Evolutionary conservation across 2,113 vertebrate genomes (phyloP).

Genomic region (Anser brachyrhynchus): DNA sequence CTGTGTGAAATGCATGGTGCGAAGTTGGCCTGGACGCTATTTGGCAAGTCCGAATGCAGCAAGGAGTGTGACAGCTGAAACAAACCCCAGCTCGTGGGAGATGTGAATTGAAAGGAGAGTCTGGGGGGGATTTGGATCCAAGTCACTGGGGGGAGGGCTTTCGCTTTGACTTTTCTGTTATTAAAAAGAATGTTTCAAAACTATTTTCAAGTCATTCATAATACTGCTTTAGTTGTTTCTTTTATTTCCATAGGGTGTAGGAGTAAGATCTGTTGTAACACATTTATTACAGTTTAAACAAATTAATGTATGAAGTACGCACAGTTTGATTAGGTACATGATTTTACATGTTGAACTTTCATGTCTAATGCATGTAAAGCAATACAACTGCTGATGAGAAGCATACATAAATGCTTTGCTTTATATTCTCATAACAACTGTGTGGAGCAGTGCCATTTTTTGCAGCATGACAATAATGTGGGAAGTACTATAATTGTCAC

Average conservation of each 20-base stretch:
- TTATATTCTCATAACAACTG: neutral
- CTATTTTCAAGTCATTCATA: neutral
- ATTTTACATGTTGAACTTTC: constrained; percentile 29
- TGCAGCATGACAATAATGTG: neutral
- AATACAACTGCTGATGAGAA: neutral
- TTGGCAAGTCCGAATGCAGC: neutral
- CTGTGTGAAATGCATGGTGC: neutral
- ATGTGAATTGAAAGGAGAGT: neutral
- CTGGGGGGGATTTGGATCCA: neutral
- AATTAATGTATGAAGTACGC: neutral
- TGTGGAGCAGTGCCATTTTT: neutral
- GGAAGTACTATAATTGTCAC: constrained; percentile 23
- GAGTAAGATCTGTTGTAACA: constrained; percentile 58
- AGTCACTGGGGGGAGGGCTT: neutral
- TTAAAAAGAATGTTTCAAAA: neutral
- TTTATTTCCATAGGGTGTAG: constrained; percentile 38
- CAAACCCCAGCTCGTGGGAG: neutral
- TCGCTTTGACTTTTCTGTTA: neutral
- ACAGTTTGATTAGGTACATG: constrained; percentile 42
- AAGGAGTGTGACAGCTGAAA: neutral
- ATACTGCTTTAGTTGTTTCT: neutral
- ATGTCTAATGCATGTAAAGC: neutral
- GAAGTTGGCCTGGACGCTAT: neutral
- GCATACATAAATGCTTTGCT: neutral
- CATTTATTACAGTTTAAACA: constrained; percentile 48